Percentiles rank a stretch among this genome's conserved stretches.
phyloP scores from a whole-genome alignment of 1,140 invertebrate species.

The Cephus cinctus region DNA sequence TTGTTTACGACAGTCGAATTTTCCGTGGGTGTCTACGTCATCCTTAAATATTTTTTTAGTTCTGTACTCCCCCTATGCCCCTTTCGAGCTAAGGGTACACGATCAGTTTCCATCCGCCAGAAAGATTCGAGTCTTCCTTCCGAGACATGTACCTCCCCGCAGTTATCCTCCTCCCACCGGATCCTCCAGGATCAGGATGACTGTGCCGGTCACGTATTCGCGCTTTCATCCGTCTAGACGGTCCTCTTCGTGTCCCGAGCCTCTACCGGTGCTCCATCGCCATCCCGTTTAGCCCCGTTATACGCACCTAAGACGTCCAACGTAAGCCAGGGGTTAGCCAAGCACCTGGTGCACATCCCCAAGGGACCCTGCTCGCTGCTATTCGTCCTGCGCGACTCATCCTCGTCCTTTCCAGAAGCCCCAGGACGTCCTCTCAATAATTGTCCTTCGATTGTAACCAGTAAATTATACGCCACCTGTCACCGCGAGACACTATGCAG shows the following conservation, averaged over 20 bases:
- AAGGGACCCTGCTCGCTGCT: conserved; percentile 48
- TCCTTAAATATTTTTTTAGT: no score
- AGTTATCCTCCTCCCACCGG: conserved; percentile 28
- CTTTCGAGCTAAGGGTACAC: background rate
- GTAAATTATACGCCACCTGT: background rate
- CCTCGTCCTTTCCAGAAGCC: no score
- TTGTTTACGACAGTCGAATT: no score
- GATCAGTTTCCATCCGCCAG: background rate
- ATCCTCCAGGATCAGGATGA: conserved; percentile 28
- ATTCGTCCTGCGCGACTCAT: conserved; percentile 50
- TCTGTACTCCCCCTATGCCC: no score
- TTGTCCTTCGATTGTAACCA: conserved; percentile 1
- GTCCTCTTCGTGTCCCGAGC: conserved; percentile 1
- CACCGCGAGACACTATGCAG: no score
- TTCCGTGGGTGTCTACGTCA: no score
- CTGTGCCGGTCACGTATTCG: conserved; percentile 38
- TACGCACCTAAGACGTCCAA: conserved; percentile 41
- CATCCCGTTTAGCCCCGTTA: no score
- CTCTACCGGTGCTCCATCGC: conserved; percentile 4
- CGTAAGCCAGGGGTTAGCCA: conserved; percentile 52
- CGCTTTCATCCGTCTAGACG: conserved; percentile 30
- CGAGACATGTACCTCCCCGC: background rate
- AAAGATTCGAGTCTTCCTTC: no score
- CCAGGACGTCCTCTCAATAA: conserved; percentile 3
- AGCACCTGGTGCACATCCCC: conserved; percentile 52